phyloP scores from a whole-genome alignment of 2,888 invertebrate species.

The Ophion slaviceki region DNA sequence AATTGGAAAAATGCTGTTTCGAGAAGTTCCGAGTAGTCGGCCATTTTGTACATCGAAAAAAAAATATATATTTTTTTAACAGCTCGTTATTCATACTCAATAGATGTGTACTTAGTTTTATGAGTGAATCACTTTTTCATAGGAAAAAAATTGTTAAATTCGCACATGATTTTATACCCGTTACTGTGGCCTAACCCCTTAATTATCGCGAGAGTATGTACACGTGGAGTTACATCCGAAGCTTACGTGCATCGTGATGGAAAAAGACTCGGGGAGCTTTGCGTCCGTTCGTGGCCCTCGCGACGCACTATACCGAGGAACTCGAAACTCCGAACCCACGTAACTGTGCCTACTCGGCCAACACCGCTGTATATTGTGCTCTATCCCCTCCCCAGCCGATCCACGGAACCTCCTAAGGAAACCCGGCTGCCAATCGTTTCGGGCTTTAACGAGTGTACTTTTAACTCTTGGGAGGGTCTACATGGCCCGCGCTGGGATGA shows the following conservation, averaged over 20 bases:
- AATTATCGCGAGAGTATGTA: neutral
- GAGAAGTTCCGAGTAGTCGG: no score
- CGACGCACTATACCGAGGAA: neutral
- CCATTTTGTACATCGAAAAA: no score
- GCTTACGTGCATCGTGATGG: neutral
- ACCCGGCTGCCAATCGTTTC: slow-evolving; percentile 45
- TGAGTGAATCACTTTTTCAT: no score
- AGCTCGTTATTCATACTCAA: no score
- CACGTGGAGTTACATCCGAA: neutral
- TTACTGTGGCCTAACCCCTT: no score
- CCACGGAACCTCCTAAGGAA: slow-evolving; percentile 44
- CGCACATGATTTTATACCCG: no score
- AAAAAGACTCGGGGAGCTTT: neutral
- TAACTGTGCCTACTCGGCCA: neutral
- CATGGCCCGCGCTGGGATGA: slow-evolving; percentile 5
- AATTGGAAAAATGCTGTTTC: no score
- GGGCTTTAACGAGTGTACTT: slow-evolving; percentile 47
- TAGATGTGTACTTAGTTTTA: no score
- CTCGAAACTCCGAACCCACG: slow-evolving; percentile 1
- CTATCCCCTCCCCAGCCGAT: slow-evolving; percentile 35
- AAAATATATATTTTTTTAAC: no score
- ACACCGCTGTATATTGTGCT: neutral
- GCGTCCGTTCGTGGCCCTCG: neutral
- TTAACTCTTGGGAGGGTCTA: slow-evolving; percentile 46
- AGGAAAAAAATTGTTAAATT: no score